Evolutionary conservation across 1,140 invertebrate species (phyloP).

Genomic region (Bombus superbus): DNA sequence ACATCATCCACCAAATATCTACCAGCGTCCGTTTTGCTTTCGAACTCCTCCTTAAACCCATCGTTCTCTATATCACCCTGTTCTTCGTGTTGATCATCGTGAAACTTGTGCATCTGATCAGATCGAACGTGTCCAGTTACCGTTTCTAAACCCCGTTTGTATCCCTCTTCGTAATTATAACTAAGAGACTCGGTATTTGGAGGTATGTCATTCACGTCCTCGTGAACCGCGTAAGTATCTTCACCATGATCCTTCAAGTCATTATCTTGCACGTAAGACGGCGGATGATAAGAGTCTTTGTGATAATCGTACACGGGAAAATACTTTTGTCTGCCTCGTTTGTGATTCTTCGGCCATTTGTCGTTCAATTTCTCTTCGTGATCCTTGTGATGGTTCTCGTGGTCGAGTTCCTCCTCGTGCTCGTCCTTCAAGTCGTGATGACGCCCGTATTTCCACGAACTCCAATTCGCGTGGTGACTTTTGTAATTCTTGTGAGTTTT

Average conservation of each 20-base stretch:
- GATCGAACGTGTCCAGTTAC: slow-evolving; percentile 68
- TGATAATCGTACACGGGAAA: neutral
- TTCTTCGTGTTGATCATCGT: slow-evolving; percentile 72
- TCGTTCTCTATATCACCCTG: slow-evolving; percentile 79
- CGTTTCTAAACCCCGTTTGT: slow-evolving; percentile 65
- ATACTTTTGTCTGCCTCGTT: neutral
- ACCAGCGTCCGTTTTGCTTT: slow-evolving; percentile 62
- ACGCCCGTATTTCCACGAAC: slow-evolving; percentile 72
- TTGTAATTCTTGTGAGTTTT: slow-evolving; percentile 75
- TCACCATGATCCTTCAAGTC: neutral
- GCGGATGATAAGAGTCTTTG: slow-evolving; percentile 37
- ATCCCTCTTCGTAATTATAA: slow-evolving; percentile 70
- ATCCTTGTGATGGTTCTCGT: slow-evolving; percentile 4
- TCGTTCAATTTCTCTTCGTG: neutral
- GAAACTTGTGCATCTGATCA: slow-evolving; percentile 73
- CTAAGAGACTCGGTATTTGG: slow-evolving; percentile 68
- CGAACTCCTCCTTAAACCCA: slow-evolving; percentile 78
- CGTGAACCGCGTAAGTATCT: slow-evolving; percentile 65
- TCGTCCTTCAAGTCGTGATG: slow-evolving; percentile 70
- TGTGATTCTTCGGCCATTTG: neutral
- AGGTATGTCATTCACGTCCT: slow-evolving; percentile 71
- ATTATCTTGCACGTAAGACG: slow-evolving; percentile 18
- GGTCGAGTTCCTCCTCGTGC: slow-evolving; percentile 23
- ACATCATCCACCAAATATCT: slow-evolving; percentile 61
- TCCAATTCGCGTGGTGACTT: slow-evolving; percentile 79